phyloP scores from a whole-genome alignment of 2,113 vertebrate species.

The Diphyllodes magnificus region DNA sequence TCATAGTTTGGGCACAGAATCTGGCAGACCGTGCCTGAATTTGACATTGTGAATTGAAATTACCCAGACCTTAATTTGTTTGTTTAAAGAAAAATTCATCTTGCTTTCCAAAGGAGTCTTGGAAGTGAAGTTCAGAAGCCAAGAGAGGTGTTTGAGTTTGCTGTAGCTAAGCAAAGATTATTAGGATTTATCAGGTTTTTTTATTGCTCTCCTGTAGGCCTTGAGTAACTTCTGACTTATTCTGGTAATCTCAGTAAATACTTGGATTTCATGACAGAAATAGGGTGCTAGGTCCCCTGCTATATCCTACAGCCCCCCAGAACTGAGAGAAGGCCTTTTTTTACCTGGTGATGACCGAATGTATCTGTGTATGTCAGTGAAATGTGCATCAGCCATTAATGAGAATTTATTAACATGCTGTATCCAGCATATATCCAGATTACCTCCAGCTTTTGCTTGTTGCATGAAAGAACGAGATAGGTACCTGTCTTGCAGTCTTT shows the following conservation, averaged over 20 bases:
- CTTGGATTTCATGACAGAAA: background rate
- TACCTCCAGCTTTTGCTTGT: background rate
- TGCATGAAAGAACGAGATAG: background rate
- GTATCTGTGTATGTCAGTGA: background rate
- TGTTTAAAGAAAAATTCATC: background rate
- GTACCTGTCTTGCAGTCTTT: background rate
- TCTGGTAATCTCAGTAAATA: background rate
- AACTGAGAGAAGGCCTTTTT: background rate
- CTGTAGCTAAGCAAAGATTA: background rate
- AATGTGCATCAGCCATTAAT: background rate
- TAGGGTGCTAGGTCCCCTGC: background rate
- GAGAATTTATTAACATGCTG: background rate
- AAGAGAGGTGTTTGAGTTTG: background rate
- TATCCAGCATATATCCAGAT: background rate
- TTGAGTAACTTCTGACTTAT: background rate
- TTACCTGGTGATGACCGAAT: background rate
- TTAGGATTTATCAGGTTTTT: background rate
- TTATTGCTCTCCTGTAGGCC: background rate
- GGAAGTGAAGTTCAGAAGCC: background rate
- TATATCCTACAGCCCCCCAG: background rate
- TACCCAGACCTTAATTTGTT: background rate
- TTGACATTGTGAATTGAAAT: slow-evolving; percentile 6
- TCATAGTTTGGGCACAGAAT: background rate
- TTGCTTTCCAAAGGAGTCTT: background rate
- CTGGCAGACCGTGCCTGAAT: background rate